Evolutionary conservation across 2,888 invertebrate species (phyloP).

Genomic region (Macroteleia sp.): DNA sequence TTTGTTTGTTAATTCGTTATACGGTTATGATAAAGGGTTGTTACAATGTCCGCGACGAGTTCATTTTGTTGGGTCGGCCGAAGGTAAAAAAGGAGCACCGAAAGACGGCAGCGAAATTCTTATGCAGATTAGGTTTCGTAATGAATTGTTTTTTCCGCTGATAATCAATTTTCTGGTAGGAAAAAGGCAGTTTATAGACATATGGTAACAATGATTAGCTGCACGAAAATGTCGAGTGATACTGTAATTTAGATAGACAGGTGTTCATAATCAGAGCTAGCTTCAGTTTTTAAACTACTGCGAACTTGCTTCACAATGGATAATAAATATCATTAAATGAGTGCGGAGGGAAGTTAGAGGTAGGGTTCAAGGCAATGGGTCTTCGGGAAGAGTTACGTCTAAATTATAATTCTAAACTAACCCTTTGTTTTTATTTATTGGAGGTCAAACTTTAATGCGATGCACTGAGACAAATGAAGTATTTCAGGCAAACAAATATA

Average conservation of each 20-base stretch:
- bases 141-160: conserved; percentile 13
- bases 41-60: conserved; percentile 1
- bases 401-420: conserved; percentile 29
- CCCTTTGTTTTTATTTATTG: too few relatives aligned
- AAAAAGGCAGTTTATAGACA: conserved; percentile 13
- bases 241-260: conserved; percentile 51
- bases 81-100: not conserved
- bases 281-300: conserved; percentile 8
- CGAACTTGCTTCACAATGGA: conserved; percentile 27
- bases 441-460: too few relatives aligned
- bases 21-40: conserved; percentile 12
- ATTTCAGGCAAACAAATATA: too few relatives aligned
- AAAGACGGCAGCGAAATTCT: not conserved
- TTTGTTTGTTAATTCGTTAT: conserved; percentile 57
- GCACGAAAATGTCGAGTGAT: conserved; percentile 51
- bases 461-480: too few relatives aligned
- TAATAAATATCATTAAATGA: conserved; percentile 52
- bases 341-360: not conserved
- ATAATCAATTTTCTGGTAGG: conserved; percentile 23
- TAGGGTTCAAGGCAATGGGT: conserved; percentile 1
- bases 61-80: not conserved
- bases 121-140: conserved; percentile 25
- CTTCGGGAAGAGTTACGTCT: conserved; percentile 23
- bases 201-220: conserved; percentile 38
- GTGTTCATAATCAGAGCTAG: conserved; percentile 48